Evolutionary conservation across 2,888 invertebrate species (phyloP), one percentile per base, ranked within the genome.

Genomic region (Graphium colonna): DNA sequence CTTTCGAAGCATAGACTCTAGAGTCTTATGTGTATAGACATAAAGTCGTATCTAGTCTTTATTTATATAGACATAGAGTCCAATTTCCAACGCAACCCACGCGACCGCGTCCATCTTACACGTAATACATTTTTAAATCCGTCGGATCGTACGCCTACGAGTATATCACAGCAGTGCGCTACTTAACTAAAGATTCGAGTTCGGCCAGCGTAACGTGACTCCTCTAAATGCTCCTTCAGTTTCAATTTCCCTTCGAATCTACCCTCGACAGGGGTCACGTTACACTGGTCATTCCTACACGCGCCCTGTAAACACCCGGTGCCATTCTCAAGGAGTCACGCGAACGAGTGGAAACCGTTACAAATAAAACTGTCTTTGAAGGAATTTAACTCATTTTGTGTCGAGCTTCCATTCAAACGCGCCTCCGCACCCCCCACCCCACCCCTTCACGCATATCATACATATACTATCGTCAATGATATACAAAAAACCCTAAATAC

Each of bases 151-250:
- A 69, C 75, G 75, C 75, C 75, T 75, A 72, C 71, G 71, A 73
- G 70, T 68, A 79, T 86, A 86, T 86, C 86, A 86, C 86, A 86
- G 86, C 80, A 77, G 75, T 76, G 75, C 80, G 74, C 71, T 71
- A 71, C 76, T 77, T 78, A 77, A 64, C 80, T 82, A 82, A 74
- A 76, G 74, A 77, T 78, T 79, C 75, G 80, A 81, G 75, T 68
- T 59, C 61, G 58, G 54, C 70, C 71, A 63, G 38, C 59, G 50
- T 52, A 45, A 28, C 56, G 45, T 52, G 59, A 60, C 61, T n/a
- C n/a, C n/a, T n/a, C n/a, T n/a, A n/a, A n/a, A n/a, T n/a, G n/a
- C n/a, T n/a, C n/a, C n/a, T n/a, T n/a, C n/a, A n/a, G n/a, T n/a
- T n/a, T n/a, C n/a, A n/a, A n/a, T n/a, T n/a, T n/a, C n/a, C n/a